Conservation (phyloP, 1,140 invertebrate species). For the Pemphigus obesinymphae region DNA sequence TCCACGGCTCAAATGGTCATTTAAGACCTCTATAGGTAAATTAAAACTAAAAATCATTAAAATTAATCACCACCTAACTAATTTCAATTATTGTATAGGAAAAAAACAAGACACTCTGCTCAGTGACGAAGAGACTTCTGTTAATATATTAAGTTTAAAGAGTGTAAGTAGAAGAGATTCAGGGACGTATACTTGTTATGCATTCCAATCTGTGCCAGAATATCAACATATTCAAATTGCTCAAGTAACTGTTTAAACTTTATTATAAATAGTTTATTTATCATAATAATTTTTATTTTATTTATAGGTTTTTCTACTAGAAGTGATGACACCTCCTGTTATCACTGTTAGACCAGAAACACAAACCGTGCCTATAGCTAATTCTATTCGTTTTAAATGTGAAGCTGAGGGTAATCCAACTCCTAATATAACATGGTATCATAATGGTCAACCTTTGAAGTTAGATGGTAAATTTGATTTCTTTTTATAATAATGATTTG, state of each 20-base stretch:
- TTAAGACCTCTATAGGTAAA: constrained; percentile 40
- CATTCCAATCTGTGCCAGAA: constrained; percentile 39
- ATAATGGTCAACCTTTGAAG: constrained; percentile 60
- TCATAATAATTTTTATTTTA: not conserved
- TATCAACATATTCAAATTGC: not conserved
- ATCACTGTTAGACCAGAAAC: constrained; percentile 58
- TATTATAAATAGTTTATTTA: not conserved
- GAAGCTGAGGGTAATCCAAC: constrained; percentile 60
- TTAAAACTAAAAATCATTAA: not conserved
- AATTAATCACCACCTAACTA: not conserved
- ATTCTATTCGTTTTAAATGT: constrained; percentile 67
- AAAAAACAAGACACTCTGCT: not conserved
- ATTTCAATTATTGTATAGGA: not conserved
- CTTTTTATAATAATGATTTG: not conserved
- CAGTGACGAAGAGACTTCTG: not conserved
- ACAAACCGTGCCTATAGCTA: constrained; percentile 60
- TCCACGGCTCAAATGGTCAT: constrained; percentile 43
- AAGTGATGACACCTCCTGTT: constrained; percentile 57
- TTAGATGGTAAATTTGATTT: constrained; percentile 54
- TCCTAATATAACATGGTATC: constrained; percentile 65
- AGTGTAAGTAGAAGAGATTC: constrained; percentile 37
- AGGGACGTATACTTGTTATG: constrained; percentile 44
- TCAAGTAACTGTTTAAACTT: constrained; percentile 1
- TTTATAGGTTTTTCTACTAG: constrained; percentile 48
- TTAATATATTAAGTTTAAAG: constrained; percentile 1